phyloP scores from a whole-genome alignment of 2,113 vertebrate genomes.

The Chascanopsetta lugubris region DNA sequence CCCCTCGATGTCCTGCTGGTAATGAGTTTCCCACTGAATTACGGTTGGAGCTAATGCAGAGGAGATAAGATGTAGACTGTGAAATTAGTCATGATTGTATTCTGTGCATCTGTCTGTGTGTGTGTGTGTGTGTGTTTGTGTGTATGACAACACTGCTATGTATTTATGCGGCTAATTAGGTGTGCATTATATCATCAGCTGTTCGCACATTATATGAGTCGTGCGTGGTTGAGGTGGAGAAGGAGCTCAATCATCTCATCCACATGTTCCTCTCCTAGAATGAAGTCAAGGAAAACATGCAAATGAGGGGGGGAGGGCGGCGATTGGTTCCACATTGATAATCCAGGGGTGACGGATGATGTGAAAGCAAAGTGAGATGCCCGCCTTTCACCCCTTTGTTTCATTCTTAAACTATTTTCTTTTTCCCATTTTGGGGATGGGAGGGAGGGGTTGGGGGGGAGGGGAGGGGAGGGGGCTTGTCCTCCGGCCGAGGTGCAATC shows the following conservation, averaged over 20 bases:
- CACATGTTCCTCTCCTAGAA: constrained; percentile 2
- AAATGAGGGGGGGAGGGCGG: constrained; percentile 63
- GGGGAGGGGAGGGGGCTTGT: too few species aligned
- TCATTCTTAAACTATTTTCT: constrained; percentile 12
- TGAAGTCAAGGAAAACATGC: constrained; percentile 55
- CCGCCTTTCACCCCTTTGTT: constrained; percentile 19
- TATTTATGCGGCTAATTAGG: constrained; percentile 50
- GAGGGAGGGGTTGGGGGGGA: too few species aligned
- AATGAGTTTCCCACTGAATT: constrained; percentile 37
- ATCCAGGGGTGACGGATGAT: constrained; percentile 49
- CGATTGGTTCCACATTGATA: constrained; percentile 32
- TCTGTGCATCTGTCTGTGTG: background rate
- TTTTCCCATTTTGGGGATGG: background rate
- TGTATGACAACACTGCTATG: constrained; percentile 35
- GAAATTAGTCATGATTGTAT: constrained; percentile 45
- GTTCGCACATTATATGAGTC: constrained; percentile 21
- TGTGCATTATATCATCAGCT: constrained; percentile 21
- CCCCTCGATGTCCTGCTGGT: background rate
- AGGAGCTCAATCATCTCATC: constrained; percentile 22
- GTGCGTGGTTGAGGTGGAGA: constrained; percentile 15
- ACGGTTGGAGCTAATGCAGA: constrained; percentile 30
- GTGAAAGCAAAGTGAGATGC: constrained; percentile 44
- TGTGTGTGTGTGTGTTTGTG: constrained; percentile 23
- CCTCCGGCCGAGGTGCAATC: constrained; percentile 12
- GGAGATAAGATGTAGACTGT: constrained; percentile 52